Conservation (phyloP, 2,797 vertebrate species). For the Coranthus polyacanthus region DNA sequence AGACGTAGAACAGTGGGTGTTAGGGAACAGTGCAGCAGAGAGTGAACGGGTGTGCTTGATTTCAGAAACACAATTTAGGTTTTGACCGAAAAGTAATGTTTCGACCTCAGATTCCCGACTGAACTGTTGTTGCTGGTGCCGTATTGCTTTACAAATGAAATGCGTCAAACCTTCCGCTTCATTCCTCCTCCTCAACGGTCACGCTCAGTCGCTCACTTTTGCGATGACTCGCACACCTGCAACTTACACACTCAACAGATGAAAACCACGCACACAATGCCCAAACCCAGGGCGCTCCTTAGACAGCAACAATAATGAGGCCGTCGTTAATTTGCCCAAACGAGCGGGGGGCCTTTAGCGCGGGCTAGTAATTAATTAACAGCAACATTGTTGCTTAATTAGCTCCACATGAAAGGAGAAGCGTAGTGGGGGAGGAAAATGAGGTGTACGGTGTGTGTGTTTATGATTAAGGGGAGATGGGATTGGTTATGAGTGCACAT, state of each 20-base stretch:
- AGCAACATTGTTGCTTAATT: slow-evolving; percentile 89
- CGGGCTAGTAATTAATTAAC: slow-evolving; percentile 88
- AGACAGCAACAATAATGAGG: slow-evolving; percentile 85
- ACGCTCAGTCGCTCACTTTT: not conserved
- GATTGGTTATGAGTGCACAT: slow-evolving; percentile 46
- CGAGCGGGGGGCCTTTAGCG: slow-evolving; percentile 73
- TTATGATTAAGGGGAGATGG: slow-evolving; percentile 48
- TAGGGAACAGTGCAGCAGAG: not conserved
- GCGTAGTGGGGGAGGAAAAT: slow-evolving; percentile 36
- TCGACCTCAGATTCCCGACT: too few species aligned
- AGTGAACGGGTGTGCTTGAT: too few species aligned
- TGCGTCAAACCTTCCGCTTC: not conserved
- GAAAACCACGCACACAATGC: slow-evolving; percentile 14
- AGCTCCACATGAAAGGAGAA: slow-evolving; percentile 84
- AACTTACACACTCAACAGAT: slow-evolving; percentile 9
- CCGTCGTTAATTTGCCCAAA: slow-evolving; percentile 89
- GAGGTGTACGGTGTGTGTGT: slow-evolving; percentile 50
- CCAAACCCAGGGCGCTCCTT: slow-evolving; percentile 59
- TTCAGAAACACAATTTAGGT: too few species aligned
- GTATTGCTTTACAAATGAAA: too few species aligned
- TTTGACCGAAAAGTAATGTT: too few species aligned
- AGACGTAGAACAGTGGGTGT: slow-evolving; percentile 30
- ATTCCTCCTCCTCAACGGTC: not conserved
- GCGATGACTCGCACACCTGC: slow-evolving; percentile 36
- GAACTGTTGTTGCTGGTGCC: too few species aligned